phyloP scores from a whole-genome alignment of 2,113 vertebrate genomes.

The Corythornis madagascariensis region DNA sequence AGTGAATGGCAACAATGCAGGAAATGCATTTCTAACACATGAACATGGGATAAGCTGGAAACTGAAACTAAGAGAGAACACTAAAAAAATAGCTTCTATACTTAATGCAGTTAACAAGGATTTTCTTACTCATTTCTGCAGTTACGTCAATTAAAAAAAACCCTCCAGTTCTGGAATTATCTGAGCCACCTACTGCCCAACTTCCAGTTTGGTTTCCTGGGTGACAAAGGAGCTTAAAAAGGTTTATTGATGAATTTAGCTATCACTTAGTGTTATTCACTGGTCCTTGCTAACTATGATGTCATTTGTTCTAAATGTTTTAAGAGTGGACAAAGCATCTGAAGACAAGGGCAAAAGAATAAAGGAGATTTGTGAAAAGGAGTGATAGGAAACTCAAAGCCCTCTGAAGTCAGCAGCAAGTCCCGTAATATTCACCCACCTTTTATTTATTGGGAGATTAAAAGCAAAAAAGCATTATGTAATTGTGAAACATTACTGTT shows the following conservation, averaged over 20 bases:
- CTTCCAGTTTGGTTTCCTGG: not conserved
- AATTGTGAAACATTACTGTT: slow-evolving; percentile 20
- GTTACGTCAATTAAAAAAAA: not conserved
- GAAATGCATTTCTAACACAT: not conserved
- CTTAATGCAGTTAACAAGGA: not conserved
- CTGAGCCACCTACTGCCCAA: not conserved
- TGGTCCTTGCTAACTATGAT: slow-evolving; percentile 7
- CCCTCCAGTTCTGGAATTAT: not conserved
- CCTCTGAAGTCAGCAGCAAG: slow-evolving; percentile 27
- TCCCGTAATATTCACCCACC: not conserved
- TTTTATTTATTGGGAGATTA: slow-evolving; percentile 53
- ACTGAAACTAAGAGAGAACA: not conserved
- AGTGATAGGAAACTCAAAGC: slow-evolving; percentile 17
- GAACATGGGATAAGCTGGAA: not conserved
- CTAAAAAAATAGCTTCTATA: too few relatives aligned
- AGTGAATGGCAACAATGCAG: not conserved
- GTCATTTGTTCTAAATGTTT: slow-evolving; percentile 1
- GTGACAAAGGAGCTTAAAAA: not conserved
- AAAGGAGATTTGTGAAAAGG: slow-evolving; percentile 58
- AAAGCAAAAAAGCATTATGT: slow-evolving; percentile 49
- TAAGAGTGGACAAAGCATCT: not conserved
- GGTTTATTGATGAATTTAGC: not conserved
- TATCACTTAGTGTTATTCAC: slow-evolving; percentile 7
- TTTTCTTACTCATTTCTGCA: not conserved
- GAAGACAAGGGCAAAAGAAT: slow-evolving; percentile 13